Conservation (phyloP, 2,888 invertebrate species). For the Aleiodes alternator region DNA sequence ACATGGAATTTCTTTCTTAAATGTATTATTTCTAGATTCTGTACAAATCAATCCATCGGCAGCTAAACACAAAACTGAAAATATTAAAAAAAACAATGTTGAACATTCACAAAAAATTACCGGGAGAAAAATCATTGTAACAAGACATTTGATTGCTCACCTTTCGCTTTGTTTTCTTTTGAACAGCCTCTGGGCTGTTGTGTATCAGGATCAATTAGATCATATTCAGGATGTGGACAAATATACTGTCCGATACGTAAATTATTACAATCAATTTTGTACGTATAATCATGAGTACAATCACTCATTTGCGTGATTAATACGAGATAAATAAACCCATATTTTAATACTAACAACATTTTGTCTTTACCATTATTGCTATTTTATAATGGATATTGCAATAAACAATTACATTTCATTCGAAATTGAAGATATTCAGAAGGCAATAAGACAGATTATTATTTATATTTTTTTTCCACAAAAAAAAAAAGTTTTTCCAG, state of each 20-base stretch:
- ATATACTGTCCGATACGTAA: constrained; percentile 88
- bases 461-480: no score
- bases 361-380: neutral
- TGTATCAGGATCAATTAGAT: constrained; percentile 89
- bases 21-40: constrained; percentile 87
- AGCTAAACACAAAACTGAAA: constrained; percentile 86
- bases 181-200: constrained; percentile 91
- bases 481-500: no score
- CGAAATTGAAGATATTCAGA: no score
- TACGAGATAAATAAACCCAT: neutral
- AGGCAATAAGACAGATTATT: no score
- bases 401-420: no score
- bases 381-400: no score
- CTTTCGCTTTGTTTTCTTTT: constrained; percentile 86
- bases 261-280: constrained; percentile 82
- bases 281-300: constrained; percentile 59
- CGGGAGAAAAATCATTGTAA: neutral
- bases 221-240: constrained; percentile 87
- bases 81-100: constrained; percentile 6
- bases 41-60: constrained; percentile 89
- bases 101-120: neutral
- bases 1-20: constrained; percentile 89
- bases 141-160: constrained; percentile 74
- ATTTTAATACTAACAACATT: constrained; percentile 6
- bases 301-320: constrained; percentile 47